These are phyloP conservation scores for Erpobdella octoculata DNA, from an alignment of 2,888 invertebrate genomes.

Conservation along the genomic window DNA sequence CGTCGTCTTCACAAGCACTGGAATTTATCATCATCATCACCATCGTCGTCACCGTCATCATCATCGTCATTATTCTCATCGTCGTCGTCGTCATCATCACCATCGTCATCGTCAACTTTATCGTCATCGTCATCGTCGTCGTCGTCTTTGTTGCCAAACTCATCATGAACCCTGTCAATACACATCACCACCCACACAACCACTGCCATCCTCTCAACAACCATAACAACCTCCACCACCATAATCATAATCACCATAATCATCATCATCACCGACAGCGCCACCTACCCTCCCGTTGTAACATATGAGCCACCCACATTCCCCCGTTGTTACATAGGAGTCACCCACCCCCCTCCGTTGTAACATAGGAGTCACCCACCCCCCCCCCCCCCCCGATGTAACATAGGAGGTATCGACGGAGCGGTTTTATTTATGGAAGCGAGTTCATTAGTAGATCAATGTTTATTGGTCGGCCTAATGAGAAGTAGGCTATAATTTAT, in stretches of 20 bases:
- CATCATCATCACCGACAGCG: slow-evolving; percentile 5
- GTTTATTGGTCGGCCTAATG: no score
- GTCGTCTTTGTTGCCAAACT: neutral
- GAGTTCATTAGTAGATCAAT: no score
- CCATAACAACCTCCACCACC: neutral
- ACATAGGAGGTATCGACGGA: no score
- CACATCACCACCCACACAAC: neutral
- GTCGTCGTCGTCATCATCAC: neutral
- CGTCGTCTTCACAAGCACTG: neutral
- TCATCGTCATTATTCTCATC: neutral
- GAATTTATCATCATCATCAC: neutral
- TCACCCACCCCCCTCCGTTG: no score
- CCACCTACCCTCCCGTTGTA: neutral
- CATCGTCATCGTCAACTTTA: slow-evolving; percentile 3
- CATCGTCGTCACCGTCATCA: neutral
- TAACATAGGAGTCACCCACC: no score
- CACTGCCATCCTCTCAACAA: neutral
- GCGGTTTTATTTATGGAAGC: no score
- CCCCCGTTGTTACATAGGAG: no score
- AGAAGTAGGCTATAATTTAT: no score
- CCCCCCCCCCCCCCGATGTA: no score
- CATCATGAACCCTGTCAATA: slow-evolving; percentile 14
- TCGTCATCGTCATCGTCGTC: slow-evolving; percentile 15
- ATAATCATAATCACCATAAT: slow-evolving; percentile 5
- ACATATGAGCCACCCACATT: no score